phyloP scores from a whole-genome alignment of 2,113 vertebrate genomes.

The Phodopus roborovskii region DNA sequence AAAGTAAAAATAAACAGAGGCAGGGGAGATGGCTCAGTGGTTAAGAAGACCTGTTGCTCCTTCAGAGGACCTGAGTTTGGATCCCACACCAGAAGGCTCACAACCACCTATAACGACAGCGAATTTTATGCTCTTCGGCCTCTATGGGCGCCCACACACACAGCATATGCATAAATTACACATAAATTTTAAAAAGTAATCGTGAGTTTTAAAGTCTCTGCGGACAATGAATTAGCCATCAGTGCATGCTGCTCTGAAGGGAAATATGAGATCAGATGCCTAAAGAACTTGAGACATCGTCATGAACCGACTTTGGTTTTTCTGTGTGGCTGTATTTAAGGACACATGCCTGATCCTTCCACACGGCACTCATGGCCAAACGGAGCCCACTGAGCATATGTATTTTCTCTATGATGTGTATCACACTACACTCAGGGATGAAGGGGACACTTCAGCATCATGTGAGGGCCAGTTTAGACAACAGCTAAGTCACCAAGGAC shows the following conservation, averaged over 20 bases:
- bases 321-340: background rate
- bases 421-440: rapidly evolving
- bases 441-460: background rate
- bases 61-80: background rate
- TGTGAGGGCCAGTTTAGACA: background rate
- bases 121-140: background rate
- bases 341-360: background rate
- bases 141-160: background rate
- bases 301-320: too few relatives aligned
- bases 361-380: background rate
- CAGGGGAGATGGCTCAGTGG: background rate
- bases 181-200: background rate
- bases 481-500: background rate
- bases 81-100: background rate
- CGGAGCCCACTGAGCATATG: background rate
- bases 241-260: background rate
- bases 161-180: background rate
- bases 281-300: background rate
- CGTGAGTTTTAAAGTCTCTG: too few relatives aligned
- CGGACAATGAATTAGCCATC: background rate
- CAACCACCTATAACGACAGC: background rate
- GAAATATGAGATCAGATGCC: background rate
- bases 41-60: background rate
- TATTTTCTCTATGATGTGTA: background rate
- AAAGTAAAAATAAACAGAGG: background rate